phyloP scores from a whole-genome alignment of 2,113 vertebrate species.

The Theristicus caerulescens region DNA sequence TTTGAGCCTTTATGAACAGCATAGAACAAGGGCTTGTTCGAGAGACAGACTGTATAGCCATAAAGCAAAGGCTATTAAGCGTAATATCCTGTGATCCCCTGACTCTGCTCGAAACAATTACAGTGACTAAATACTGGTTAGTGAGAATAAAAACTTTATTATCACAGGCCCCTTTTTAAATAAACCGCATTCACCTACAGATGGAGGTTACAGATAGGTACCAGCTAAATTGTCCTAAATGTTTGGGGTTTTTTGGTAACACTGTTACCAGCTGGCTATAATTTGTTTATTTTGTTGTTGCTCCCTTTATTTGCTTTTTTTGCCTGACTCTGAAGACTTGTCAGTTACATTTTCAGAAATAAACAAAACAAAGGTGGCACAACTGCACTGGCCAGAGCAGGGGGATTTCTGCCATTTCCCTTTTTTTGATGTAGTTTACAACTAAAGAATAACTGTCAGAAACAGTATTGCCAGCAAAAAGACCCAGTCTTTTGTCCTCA shows the following conservation, averaged over 20 bases:
- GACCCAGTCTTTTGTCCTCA: neutral
- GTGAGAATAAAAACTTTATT: neutral
- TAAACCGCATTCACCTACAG: neutral
- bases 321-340: neutral
- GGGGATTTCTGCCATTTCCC: neutral
- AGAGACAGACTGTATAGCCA: neutral
- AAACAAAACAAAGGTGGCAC: neutral
- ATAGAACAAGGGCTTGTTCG: neutral
- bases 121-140: neutral
- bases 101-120: neutral
- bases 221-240: neutral
- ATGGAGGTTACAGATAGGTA: neutral
- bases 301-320: neutral
- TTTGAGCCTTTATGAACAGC: neutral
- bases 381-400: neutral
- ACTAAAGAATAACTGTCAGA: neutral
- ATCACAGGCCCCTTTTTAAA: neutral
- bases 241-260: neutral
- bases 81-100: neutral
- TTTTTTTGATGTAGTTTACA: neutral
- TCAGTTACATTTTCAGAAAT: neutral
- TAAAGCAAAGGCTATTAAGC: neutral
- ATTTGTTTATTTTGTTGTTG: neutral
- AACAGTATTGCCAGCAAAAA: neutral
- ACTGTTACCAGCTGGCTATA: neutral